These are phyloP conservation scores for Hydrochoerus hydrochaeris DNA, from an alignment of 2,113 vertebrate species.

Conservation along the genomic window DNA sequence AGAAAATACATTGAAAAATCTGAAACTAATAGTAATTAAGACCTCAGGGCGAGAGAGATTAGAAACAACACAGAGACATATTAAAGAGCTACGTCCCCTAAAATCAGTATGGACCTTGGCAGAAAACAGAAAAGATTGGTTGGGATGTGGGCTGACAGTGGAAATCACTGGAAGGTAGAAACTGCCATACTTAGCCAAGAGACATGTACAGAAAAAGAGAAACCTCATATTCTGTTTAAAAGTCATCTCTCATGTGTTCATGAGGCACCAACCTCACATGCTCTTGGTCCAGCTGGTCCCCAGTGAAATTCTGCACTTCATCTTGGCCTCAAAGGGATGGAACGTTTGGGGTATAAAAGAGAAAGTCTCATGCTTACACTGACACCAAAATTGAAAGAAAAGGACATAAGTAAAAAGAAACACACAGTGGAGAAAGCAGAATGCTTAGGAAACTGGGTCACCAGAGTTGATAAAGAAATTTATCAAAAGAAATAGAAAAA, in stretches of 20 bases:
- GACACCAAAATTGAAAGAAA: not conserved
- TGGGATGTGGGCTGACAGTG: accelerated
- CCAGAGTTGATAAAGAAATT: not conserved
- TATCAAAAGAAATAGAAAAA: conserved; percentile 38
- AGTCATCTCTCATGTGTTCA: too few relatives aligned
- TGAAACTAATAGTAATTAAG: conserved; percentile 29
- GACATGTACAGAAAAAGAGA: not conserved
- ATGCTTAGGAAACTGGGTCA: conserved; percentile 48
- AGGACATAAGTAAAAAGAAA: conserved; percentile 6
- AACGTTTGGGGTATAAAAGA: not conserved
- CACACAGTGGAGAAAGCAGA: not conserved
- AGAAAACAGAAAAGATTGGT: not conserved
- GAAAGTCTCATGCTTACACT: not conserved
- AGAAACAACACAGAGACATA: not conserved
- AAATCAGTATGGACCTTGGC: not conserved
- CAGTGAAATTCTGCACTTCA: not conserved
- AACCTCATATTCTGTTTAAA: not conserved
- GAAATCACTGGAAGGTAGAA: not conserved
- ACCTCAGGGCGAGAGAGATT: not conserved
- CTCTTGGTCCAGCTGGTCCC: not conserved
- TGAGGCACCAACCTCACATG: accelerated
- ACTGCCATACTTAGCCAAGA: not conserved
- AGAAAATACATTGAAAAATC: not conserved
- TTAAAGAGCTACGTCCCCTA: not conserved
- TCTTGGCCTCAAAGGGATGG: not conserved